phyloP scores from a whole-genome alignment of 2,113 vertebrate genomes.

The Pachycephala philippinensis region DNA sequence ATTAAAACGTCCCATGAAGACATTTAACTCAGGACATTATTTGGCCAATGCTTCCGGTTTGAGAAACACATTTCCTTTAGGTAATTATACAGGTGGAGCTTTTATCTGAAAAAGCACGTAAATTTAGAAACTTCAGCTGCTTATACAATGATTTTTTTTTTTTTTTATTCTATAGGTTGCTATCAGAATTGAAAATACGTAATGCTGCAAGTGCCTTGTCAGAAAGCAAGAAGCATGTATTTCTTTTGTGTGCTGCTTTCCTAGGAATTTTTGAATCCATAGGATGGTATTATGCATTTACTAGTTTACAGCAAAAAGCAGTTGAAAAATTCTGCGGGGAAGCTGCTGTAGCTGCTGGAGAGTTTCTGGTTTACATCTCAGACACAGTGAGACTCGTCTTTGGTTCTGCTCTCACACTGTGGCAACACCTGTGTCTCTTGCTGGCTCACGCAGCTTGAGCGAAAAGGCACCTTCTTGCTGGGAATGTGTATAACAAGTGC shows the following conservation, averaged over 20 bases:
- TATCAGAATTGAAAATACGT: not conserved
- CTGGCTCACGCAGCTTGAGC: accelerated
- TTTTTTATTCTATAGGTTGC: not conserved
- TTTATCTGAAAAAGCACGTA: not conserved
- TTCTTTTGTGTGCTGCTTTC: not conserved
- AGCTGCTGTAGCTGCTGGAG: not conserved
- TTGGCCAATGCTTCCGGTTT: not conserved
- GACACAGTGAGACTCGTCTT: accelerated
- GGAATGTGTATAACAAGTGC: not conserved
- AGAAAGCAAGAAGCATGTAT: not conserved
- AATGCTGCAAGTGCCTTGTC: not conserved
- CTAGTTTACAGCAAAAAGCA: not conserved
- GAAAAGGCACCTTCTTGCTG: accelerated
- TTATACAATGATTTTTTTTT: not conserved
- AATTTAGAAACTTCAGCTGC: not conserved
- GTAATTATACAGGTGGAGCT: not conserved
- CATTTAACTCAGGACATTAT: not conserved
- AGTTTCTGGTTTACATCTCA: not conserved
- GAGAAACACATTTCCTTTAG: not conserved
- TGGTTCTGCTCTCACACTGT: not conserved
- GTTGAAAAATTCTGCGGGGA: not conserved
- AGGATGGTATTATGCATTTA: not conserved
- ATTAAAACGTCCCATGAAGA: not conserved
- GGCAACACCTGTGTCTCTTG: accelerated
- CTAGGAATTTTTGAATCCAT: not conserved